Percentiles rank a stretch among this genome's conserved stretches.
phyloP scores from a whole-genome alignment of 2,113 vertebrate species.

The Perca flavescens region DNA sequence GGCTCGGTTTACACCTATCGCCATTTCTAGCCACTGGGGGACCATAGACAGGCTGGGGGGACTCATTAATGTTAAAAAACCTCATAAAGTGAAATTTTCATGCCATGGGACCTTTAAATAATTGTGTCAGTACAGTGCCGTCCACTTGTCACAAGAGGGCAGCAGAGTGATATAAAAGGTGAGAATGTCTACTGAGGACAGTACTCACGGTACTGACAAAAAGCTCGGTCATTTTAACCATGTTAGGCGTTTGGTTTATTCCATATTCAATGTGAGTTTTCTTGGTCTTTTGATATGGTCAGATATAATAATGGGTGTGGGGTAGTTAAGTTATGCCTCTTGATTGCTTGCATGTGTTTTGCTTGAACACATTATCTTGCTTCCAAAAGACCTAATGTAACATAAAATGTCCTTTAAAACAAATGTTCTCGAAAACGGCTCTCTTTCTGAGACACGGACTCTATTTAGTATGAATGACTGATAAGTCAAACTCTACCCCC shows the following conservation, averaged over 20 bases:
- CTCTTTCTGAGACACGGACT: not conserved
- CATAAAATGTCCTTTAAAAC: not conserved
- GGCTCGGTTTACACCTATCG: too few relatives aligned
- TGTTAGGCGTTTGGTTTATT: not conserved
- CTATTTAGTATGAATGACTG: not conserved
- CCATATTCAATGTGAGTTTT: not conserved
- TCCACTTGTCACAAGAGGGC: conserved; percentile 55
- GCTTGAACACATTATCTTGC: not conserved
- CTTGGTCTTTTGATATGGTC: not conserved
- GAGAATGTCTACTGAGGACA: not conserved
- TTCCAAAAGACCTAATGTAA: not conserved
- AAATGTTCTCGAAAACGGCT: not conserved
- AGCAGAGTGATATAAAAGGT: conserved; percentile 42
- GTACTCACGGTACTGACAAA: not conserved
- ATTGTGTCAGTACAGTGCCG: not conserved
- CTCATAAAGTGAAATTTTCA: too few relatives aligned
- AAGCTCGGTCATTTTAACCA: not conserved
- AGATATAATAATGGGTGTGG: not conserved
- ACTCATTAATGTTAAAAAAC: too few relatives aligned
- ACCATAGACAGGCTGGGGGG: too few relatives aligned
- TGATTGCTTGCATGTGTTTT: not conserved
- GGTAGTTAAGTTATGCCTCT: not conserved
- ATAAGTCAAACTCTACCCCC: conserved; percentile 44
- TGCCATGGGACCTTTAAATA: too few relatives aligned
- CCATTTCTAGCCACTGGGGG: too few relatives aligned